Evolutionary conservation across 2,888 invertebrate species (phyloP), one percentile per base, ranked within the genome.

Genomic region (Aporophyla lueneburgensis): DNA sequence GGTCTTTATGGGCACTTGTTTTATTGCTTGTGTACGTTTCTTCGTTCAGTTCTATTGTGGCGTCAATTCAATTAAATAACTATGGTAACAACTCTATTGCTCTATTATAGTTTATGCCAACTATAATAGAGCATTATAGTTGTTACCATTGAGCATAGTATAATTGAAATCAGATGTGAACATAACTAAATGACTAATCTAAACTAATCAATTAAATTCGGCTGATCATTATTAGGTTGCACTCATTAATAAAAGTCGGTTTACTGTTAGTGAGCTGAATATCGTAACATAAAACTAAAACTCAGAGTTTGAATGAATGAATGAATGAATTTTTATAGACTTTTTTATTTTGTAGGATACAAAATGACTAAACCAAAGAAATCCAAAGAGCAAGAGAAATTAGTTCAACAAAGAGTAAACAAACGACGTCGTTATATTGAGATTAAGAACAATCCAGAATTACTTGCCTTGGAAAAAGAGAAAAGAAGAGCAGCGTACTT

Each of bases 271-370:
- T 51, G 19, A 51, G 51, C 51, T 51, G 7, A 51, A 51, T 51
- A 51, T 51, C 19, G 19, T 53, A 53, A 53, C 12, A 56, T n/a
- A 56, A 54, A 56, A n/a, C 1, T 56, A 56, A 56, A 56, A 56
- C 21, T 54, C n/a, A 12, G 5, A 24, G 56, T 56, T n/a, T n/a
- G n/a, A n/a, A n/a, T n/a, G n/a, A n/a, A n/a, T n/a, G n/a, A n/a
- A n/a, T 56, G n/a, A n/a, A 24, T 56, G 12, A 4, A n/a, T 56
- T 14, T 14, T 24, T 12, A 24, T 56, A 24, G 56, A 3, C 24
- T 56, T 56, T 56, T 56, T 56, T 56, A 56, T 56, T 56, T 56
- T 56, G 54, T 54, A 54, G 54, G 56, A 56, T 56, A 56, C 54
- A 54, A 54, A 54, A 54, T 54, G n/a, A 56, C 12, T 10, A 14